phyloP scores from a whole-genome alignment of 2,797 vertebrate genomes.

The Miichthys miiuy region DNA sequence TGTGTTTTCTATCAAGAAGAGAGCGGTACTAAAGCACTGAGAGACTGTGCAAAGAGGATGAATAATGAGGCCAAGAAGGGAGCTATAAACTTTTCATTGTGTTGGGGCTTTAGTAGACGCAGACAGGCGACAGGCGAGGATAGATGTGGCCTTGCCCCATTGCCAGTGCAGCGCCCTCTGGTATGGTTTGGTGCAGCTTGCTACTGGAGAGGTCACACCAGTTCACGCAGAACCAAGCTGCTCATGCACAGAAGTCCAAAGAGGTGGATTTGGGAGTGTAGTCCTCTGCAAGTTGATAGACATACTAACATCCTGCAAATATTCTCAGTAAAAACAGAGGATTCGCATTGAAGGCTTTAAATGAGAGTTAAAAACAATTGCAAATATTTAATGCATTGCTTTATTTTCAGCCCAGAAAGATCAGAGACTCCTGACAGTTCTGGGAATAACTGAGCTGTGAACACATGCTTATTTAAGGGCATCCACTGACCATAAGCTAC shows the following conservation, averaged over 20 bases:
- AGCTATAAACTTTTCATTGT: conserved; percentile 81
- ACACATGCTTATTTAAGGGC: conserved; percentile 51
- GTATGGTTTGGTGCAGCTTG: conserved; percentile 37
- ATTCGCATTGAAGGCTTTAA: conserved; percentile 4
- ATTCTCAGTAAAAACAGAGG: conserved; percentile 25
- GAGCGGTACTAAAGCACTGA: conserved; percentile 54
- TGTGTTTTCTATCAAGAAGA: conserved; percentile 79
- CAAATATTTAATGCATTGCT: conserved; percentile 17
- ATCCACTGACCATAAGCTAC: conserved; percentile 56
- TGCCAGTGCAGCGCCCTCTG: conserved; percentile 52
- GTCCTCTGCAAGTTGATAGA: conserved; percentile 19
- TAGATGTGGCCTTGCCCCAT: conserved; percentile 52
- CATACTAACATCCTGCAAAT: conserved; percentile 17
- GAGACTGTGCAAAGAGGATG: conserved; percentile 50
- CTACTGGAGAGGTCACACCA: conserved; percentile 54
- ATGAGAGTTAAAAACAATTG: neutral
- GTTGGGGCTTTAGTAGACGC: conserved; percentile 56
- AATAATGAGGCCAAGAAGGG: conserved; percentile 74
- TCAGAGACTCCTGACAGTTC: conserved; percentile 16
- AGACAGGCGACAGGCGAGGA: conserved; percentile 61
- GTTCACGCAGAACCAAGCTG: conserved; percentile 48
- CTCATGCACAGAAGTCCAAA: conserved; percentile 2
- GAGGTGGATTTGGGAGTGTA: conserved; percentile 13
- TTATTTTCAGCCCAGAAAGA: conserved; percentile 18
- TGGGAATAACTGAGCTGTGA: conserved; percentile 45